Base-by-base conservation (phyloP, 2,113 vertebrate species). In the Alligator mississippiensis region DNA sequence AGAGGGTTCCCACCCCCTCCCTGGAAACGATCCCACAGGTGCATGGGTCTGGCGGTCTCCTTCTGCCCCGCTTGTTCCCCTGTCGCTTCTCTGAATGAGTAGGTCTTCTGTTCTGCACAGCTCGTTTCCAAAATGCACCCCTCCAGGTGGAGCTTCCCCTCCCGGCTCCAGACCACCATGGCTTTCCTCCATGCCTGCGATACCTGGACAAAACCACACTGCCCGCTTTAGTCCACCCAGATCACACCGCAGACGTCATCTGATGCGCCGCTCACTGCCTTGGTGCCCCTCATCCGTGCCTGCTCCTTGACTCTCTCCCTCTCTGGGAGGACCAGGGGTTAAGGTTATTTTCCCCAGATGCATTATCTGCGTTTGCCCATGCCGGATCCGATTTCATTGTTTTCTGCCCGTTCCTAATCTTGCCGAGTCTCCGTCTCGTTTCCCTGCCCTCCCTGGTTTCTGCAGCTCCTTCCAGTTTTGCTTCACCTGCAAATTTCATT, bases 61-160 rank as follows among this genome's bases (percentile, higher is more conserved):
- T 22, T 34, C 22, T 61, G 54, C 81, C 54, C 70, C 13, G 8
- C 1, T 5, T 0, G 0, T 9, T 13, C 58, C 93, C 81, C 87
- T 85, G 68, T 18, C 91, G 55, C 75, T 88, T 75, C 68, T 55
- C 38, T 21, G 63, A 92, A 87, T 13, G 22, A 89, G 16, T 58
- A 90, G 30, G 19, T 0, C 80, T 87, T 81, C 57, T 80, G 72
- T 70, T 82, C 61, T 64, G 30, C 30, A n/a, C 90, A 84, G 76
- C 16, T 82, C 19, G 19, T 18, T 17, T 30, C 47, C 13, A 10
- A 27, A 76, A 34, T 3, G 18, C 64, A 70, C 19, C 15, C 55
- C 87, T 94, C 85, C 82, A 74, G 28, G 77, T 3, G 19, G 55
- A 77, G 61, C 24, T 79, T 66, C 74, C 81, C 55, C 38, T 7